Conservation (phyloP, 2,888 invertebrate species). For the Thecocarcelia acutangulata region DNA sequence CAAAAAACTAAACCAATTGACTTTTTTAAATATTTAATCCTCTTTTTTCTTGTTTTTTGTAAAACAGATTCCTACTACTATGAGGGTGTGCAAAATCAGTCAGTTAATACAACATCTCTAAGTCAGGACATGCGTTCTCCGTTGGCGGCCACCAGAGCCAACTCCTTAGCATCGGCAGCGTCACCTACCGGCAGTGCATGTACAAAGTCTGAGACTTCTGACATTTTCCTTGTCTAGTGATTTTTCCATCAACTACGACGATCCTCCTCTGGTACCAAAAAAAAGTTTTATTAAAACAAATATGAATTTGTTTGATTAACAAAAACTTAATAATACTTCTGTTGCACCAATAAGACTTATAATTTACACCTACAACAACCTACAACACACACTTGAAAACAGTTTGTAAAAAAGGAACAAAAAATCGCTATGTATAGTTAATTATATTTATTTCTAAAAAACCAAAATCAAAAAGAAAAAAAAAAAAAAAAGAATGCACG, state of each 20-base stretch:
- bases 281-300: slow-evolving; percentile 13
- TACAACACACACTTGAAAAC: not conserved
- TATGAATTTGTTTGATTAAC: slow-evolving; percentile 33
- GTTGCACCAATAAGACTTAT: slow-evolving; percentile 54
- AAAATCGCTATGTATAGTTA: not conserved
- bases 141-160: slow-evolving; percentile 87
- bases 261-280: slow-evolving; percentile 38
- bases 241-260: slow-evolving; percentile 47
- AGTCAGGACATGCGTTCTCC: slow-evolving; percentile 86
- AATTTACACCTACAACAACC: slow-evolving; percentile 31
- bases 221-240: slow-evolving; percentile 80
- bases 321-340: slow-evolving; percentile 34
- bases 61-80: slow-evolving; percentile 86
- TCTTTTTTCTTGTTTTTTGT: not conserved
- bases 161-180: slow-evolving; percentile 86
- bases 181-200: slow-evolving; percentile 88
- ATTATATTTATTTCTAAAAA: slow-evolving; percentile 2
- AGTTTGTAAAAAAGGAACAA: not conserved
- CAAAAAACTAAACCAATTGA: too few species aligned
- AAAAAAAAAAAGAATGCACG: too few species aligned
- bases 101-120: slow-evolving; percentile 71
- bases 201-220: slow-evolving; percentile 84
- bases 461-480: too few species aligned
- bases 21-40: not conserved
- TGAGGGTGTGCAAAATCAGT: slow-evolving; percentile 80